Conservation (phyloP, 2,113 vertebrate species). For the Chaenocephalus aceratus region DNA sequence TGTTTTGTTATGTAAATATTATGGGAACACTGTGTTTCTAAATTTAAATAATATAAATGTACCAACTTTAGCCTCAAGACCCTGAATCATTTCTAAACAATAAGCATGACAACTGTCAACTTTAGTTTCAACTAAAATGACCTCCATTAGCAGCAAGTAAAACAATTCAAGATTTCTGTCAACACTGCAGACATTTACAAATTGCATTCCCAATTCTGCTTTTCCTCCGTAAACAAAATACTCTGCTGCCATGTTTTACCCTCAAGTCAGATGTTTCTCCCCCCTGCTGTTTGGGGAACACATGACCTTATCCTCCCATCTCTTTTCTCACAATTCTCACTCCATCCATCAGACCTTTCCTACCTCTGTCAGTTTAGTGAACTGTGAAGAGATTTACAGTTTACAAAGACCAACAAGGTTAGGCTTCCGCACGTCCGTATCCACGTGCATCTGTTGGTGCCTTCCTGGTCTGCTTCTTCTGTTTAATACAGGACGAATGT, state of each 20-base stretch:
- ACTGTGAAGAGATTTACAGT: conserved; percentile 62
- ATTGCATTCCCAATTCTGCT: conserved; percentile 10
- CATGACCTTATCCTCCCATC: conserved; percentile 35
- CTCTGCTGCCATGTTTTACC: conserved; percentile 13
- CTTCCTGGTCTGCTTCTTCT: not conserved
- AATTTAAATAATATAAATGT: not conserved
- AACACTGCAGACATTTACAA: conserved; percentile 43
- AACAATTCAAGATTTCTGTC: conserved; percentile 7
- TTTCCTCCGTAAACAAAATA: conserved; percentile 16
- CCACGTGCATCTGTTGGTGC: not conserved
- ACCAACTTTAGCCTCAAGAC: not conserved
- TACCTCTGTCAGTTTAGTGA: conserved; percentile 41
- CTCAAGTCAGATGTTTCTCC: conserved; percentile 38
- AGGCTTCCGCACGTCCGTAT: conserved; percentile 19
- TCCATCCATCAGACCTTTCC: conserved; percentile 62
- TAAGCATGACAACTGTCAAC: not conserved
- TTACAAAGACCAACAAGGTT: conserved; percentile 40
- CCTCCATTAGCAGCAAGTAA: not conserved
- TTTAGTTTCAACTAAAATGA: not conserved
- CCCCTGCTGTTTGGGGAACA: conserved; percentile 18
- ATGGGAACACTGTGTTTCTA: not conserved
- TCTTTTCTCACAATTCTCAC: conserved; percentile 6
- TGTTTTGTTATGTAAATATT: not conserved
- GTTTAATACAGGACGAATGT: conserved; percentile 14
- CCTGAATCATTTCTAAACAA: not conserved